These are phyloP conservation scores for Oncopeltus fasciatus DNA, from an alignment of 1,140 invertebrate genomes.

Conservation along the genomic window DNA sequence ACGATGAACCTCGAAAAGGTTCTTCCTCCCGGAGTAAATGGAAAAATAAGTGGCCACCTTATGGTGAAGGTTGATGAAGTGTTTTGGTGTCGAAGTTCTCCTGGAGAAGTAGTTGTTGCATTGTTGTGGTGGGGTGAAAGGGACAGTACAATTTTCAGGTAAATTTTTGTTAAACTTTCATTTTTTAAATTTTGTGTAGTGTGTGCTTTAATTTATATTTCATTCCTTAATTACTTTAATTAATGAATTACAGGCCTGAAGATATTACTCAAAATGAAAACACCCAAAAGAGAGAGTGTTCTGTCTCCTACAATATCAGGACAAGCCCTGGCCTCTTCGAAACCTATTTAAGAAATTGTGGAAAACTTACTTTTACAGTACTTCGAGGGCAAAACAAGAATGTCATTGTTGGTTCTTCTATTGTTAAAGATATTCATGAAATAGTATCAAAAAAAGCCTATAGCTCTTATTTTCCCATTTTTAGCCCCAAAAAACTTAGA, in stretches of 20 bases:
- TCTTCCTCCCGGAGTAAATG: conserved; percentile 9
- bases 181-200: background rate
- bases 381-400: background rate
- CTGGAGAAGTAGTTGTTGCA: conserved; percentile 10
- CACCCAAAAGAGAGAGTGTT: background rate
- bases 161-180: background rate
- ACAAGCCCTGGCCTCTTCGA: conserved; percentile 5
- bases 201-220: background rate
- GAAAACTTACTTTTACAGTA: conserved; percentile 3
- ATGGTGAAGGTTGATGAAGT: conserved; percentile 12
- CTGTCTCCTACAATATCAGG: conserved; percentile 6
- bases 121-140: conserved; percentile 15
- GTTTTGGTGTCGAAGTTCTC: background rate
- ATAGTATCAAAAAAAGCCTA: background rate
- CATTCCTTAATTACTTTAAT: background rate
- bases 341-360: conserved; percentile 11
- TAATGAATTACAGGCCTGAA: background rate
- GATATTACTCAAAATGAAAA: background rate
- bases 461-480: conserved; percentile 8
- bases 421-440: background rate
- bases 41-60: conserved; percentile 9
- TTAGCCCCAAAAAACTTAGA: background rate
- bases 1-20: conserved; percentile 3
- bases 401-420: background rate
- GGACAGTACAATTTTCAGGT: conserved; percentile 7